These are phyloP conservation scores for Regulus satrapa DNA, from an alignment of 2,113 vertebrate genomes.

Conservation along the genomic window DNA sequence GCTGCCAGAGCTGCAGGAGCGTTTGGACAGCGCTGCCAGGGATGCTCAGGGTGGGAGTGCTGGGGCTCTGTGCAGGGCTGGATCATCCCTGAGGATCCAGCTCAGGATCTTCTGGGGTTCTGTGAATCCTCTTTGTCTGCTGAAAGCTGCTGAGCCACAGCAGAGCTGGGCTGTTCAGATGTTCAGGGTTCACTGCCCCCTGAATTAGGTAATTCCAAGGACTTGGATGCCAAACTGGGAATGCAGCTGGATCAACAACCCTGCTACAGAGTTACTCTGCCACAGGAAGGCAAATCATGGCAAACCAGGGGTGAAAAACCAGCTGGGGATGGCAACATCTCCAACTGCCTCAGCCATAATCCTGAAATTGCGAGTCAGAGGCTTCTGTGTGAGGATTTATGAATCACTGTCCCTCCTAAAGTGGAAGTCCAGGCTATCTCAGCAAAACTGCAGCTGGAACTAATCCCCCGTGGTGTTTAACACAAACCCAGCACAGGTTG, in stretches of 20 bases:
- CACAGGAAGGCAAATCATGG: background rate
- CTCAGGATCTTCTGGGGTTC: background rate
- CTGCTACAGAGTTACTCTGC: background rate
- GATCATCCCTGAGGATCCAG: accelerated
- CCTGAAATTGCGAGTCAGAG: background rate
- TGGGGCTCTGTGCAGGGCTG: background rate
- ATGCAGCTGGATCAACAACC: background rate
- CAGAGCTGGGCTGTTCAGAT: background rate
- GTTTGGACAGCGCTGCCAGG: too few species aligned
- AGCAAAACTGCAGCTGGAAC: conserved; percentile 52
- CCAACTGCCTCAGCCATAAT: background rate
- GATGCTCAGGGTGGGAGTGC: background rate
- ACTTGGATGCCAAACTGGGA: background rate
- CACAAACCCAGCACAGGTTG: background rate
- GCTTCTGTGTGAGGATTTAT: background rate
- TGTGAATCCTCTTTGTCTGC: background rate
- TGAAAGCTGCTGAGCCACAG: background rate
- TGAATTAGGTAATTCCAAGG: background rate
- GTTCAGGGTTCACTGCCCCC: background rate
- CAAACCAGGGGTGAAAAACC: background rate
- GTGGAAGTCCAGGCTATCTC: conserved; percentile 1
- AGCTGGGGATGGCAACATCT: conserved; percentile 4
- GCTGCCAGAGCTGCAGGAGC: background rate
- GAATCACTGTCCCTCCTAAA: conserved; percentile 1
- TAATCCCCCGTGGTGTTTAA: background rate